Evolutionary conservation across 2,888 invertebrate species (phyloP).

Genomic region (Clunio marinus): DNA sequence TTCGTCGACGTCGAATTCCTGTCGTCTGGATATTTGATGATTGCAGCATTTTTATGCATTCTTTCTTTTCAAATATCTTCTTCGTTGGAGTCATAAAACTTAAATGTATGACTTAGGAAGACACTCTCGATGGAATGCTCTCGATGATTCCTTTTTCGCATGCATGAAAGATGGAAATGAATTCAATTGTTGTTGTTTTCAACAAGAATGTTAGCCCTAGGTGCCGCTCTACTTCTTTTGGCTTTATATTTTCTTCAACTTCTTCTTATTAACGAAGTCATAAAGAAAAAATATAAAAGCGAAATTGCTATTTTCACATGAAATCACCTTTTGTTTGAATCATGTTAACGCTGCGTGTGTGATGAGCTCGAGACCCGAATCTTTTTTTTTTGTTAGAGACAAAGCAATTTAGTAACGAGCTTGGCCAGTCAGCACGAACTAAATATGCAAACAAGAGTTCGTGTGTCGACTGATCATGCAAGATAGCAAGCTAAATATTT

Average conservation of each 20-base stretch:
- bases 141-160: constrained; percentile 8
- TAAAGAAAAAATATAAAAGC: constrained; percentile 6
- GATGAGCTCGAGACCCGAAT: too few relatives aligned
- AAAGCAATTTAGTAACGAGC: too few relatives aligned
- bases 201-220: constrained; percentile 21
- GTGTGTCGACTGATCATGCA: too few relatives aligned
- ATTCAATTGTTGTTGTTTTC: not conserved
- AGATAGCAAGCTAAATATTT: too few relatives aligned
- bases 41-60: not conserved
- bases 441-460: constrained; percentile 5
- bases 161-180: not conserved
- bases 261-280: not conserved
- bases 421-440: not conserved
- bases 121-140: not conserved
- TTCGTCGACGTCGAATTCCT: not conserved
- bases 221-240: too few relatives aligned
- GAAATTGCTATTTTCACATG: not conserved
- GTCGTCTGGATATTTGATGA: constrained; percentile 6
- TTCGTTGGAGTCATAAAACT: not conserved
- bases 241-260: not conserved
- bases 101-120: not conserved
- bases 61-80: not conserved
- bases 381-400: too few relatives aligned
- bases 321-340: constrained; percentile 8
- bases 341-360: constrained; percentile 28